A percentile compares a stretch with the other conserved stretches of the same genome.
phyloP scores from a whole-genome alignment of 2,113 vertebrate genomes.

The Theristicus caerulescens region DNA sequence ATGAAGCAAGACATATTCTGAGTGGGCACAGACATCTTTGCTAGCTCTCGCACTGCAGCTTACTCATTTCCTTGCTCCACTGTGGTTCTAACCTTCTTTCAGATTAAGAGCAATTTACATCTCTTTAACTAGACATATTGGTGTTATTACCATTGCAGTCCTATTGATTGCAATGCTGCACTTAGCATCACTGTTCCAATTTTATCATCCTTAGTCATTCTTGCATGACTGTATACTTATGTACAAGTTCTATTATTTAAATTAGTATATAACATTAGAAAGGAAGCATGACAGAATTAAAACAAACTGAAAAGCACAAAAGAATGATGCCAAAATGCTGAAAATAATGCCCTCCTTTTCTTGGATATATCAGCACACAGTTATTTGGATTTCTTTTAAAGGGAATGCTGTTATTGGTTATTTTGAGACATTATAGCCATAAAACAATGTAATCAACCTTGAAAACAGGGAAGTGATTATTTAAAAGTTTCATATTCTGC shows the following conservation, averaged over 20 bases:
- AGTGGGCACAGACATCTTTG: constrained; percentile 6
- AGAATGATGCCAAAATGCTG: constrained; percentile 15
- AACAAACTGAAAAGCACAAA: constrained; percentile 46
- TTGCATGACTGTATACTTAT: constrained; percentile 65
- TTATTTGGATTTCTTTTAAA: constrained; percentile 1
- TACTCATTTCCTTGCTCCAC: constrained; percentile 26
- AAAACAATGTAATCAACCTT: constrained; percentile 40
- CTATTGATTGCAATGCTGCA: constrained; percentile 63
- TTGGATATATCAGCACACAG: neutral
- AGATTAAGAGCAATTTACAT: constrained; percentile 66
- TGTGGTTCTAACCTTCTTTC: constrained; percentile 57
- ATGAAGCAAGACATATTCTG: constrained; percentile 22
- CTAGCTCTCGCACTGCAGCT: neutral
- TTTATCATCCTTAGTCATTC: constrained; percentile 72
- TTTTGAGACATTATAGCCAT: neutral
- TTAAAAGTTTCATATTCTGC: constrained; percentile 2
- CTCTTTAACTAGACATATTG: constrained; percentile 67
- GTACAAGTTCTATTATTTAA: constrained; percentile 64
- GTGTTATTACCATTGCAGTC: constrained; percentile 66
- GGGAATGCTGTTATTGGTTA: neutral
- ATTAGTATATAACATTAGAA: constrained; percentile 57
- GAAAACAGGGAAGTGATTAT: constrained; percentile 1
- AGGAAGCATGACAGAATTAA: constrained; percentile 60
- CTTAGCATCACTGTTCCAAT: constrained; percentile 67
- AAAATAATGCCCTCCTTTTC: constrained; percentile 4